These are phyloP conservation scores for Mus caroli DNA, from an alignment of 2,797 vertebrate species.

Conservation along the genomic window DNA sequence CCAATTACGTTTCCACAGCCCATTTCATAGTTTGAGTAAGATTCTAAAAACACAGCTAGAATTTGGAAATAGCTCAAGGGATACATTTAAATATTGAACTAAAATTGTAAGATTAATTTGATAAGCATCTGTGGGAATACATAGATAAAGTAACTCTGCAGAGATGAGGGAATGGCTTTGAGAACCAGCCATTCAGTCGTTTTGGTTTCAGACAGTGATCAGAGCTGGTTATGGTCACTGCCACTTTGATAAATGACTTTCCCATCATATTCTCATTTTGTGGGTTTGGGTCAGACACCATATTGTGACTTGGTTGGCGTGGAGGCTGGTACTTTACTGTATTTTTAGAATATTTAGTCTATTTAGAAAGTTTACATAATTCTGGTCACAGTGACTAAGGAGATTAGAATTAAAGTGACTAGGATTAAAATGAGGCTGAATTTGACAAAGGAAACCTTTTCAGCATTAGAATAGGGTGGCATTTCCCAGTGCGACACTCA, in stretches of 20 bases:
- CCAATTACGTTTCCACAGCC: neutral
- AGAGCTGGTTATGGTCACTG: conserved; percentile 42
- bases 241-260: conserved; percentile 79
- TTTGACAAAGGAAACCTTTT: conserved; percentile 70
- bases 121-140: neutral
- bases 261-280: conserved; percentile 80
- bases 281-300: conserved; percentile 83
- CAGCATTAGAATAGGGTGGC: conserved; percentile 4
- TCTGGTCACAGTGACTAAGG: conserved; percentile 86
- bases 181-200: neutral
- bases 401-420: conserved; percentile 60
- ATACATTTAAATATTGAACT: neutral
- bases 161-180: neutral
- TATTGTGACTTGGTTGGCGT: conserved; percentile 85
- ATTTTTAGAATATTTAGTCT: conserved; percentile 87
- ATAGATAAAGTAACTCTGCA: neutral
- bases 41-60: conserved; percentile 56
- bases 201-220: conserved; percentile 44
- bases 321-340: conserved; percentile 67
- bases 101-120: conserved; percentile 13
- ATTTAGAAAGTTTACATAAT: conserved; percentile 87
- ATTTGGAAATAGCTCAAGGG: conserved; percentile 48
- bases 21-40: neutral
- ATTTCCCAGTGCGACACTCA: neutral
- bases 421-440: conserved; percentile 77